These are phyloP conservation scores for Mystacornis crossleyi DNA, from an alignment of 2,113 vertebrate species.

Conservation along the genomic window DNA sequence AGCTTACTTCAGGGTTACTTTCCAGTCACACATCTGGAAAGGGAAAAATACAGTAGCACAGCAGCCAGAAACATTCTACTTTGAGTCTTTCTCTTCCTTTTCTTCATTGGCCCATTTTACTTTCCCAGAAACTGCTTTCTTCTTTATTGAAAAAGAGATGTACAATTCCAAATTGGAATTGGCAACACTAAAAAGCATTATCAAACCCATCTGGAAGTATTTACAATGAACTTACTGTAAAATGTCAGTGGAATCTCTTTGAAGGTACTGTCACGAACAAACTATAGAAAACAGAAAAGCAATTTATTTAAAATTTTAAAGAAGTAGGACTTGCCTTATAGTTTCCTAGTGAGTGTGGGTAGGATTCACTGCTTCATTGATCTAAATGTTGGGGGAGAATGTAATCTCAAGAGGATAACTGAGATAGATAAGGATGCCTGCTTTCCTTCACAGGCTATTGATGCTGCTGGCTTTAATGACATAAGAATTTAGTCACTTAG, in stretches of 20 bases:
- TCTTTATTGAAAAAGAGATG: not conserved
- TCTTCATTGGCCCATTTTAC: not conserved
- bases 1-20: not conserved
- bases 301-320: not conserved
- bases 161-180: slow-evolving; percentile 17
- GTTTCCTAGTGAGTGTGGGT: not conserved
- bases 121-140: not conserved
- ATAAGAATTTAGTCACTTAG: not conserved
- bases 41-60: not conserved
- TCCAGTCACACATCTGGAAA: slow-evolving; percentile 5
- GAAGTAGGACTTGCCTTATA: not conserved
- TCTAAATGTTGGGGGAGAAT: not conserved
- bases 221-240: slow-evolving; percentile 85
- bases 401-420: not conserved
- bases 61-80: not conserved
- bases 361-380: not conserved
- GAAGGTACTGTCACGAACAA: slow-evolving; percentile 86
- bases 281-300: slow-evolving; percentile 75
- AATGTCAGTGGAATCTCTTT: slow-evolving; percentile 91
- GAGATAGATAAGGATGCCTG: not conserved
- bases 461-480: not conserved
- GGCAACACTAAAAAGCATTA: not conserved
- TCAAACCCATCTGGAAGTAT: not conserved
- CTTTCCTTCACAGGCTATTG: not conserved
- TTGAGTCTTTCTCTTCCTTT: not conserved